Percentiles rank a stretch among this genome's conserved stretches.
These are phyloP conservation scores for Thereva nobilitata DNA, from an alignment of 2,888 invertebrate species.

Conservation along the genomic window DNA sequence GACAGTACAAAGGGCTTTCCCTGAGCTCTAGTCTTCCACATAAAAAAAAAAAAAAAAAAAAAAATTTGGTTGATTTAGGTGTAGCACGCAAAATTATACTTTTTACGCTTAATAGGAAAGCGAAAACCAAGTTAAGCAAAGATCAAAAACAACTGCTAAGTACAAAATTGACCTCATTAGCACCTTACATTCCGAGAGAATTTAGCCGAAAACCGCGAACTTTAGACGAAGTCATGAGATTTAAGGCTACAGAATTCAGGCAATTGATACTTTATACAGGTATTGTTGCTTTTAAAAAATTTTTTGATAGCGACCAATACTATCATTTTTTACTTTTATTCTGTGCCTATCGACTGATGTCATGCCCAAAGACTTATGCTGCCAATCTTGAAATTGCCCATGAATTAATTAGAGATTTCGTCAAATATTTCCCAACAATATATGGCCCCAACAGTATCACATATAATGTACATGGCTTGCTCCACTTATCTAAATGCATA, in stretches of 20 bases:
- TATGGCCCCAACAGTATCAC: constrained; percentile 17
- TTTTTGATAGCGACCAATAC: constrained; percentile 20
- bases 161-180: too few species aligned
- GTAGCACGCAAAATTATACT: constrained; percentile 16
- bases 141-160: too few species aligned
- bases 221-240: too few species aligned
- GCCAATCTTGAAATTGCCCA: constrained; percentile 13
- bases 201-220: too few species aligned
- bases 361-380: constrained; percentile 14
- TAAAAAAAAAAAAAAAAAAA: too few species aligned
- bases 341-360: constrained; percentile 15
- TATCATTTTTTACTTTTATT: constrained; percentile 21
- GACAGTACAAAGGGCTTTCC: too few species aligned
- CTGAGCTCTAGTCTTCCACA: too few species aligned
- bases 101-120: not conserved
- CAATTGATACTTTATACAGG: constrained; percentile 11
- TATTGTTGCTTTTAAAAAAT: constrained; percentile 14
- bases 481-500: constrained; percentile 16
- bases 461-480: constrained; percentile 17
- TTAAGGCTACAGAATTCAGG: too few species aligned
- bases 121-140: too few species aligned
- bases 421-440: constrained; percentile 17
- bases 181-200: too few species aligned
- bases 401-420: constrained; percentile 21
- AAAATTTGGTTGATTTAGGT: constrained; percentile 7